These are phyloP conservation scores for Xiphorhynchus elegans DNA, from an alignment of 2,113 vertebrate species.

Conservation along the genomic window DNA sequence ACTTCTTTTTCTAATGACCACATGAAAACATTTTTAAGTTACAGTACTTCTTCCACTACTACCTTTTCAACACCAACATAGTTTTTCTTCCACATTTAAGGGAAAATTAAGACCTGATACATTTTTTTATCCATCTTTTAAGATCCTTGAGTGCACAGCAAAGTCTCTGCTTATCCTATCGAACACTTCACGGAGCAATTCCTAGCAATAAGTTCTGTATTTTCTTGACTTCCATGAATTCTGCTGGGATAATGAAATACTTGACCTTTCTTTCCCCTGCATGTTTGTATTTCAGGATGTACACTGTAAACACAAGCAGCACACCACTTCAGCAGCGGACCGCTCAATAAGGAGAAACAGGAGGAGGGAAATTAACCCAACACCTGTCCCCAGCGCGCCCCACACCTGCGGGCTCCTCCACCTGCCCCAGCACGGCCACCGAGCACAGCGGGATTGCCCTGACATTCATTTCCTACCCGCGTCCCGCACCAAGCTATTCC, in stretches of 20 bases:
- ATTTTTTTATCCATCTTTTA: neutral
- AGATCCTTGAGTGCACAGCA: neutral
- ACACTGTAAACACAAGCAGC: too few relatives aligned
- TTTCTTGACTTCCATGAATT: neutral
- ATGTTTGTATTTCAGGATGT: neutral
- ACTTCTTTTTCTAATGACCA: neutral
- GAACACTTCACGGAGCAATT: neutral
- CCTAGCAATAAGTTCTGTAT: neutral
- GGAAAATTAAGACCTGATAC: neutral
- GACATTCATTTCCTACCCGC: accelerated
- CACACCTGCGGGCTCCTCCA: neutral
- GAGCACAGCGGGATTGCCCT: accelerated
- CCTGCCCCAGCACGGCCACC: neutral
- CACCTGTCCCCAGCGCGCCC: neutral
- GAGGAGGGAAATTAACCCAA: neutral
- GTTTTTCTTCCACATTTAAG: neutral
- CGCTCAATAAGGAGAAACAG: accelerated
- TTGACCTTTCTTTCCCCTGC: neutral
- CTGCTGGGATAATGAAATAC: neutral
- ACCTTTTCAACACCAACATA: neutral
- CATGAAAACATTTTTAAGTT: neutral
- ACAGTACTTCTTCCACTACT: neutral
- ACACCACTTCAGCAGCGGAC: neutral
- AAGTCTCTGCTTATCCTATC: neutral
- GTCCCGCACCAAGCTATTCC: neutral